A percentile compares a stretch with the other conserved stretches of the same genome.
These are phyloP conservation scores for Anguilla japonica DNA, from an alignment of 2,113 vertebrate genomes.

Conservation along the genomic window DNA sequence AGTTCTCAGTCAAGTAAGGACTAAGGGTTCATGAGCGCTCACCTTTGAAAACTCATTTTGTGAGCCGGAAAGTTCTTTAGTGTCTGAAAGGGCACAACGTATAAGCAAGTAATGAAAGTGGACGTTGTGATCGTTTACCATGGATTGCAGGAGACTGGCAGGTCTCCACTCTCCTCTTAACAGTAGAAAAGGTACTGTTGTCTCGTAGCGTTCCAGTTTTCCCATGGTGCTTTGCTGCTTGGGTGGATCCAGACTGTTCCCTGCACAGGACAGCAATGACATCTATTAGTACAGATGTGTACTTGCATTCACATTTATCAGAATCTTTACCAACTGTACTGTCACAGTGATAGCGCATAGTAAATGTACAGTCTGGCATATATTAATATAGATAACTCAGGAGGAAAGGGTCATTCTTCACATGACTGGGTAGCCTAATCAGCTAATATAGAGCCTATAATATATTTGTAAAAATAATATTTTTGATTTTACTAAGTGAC, in stretches of 20 bases:
- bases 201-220: slow-evolving; percentile 52
- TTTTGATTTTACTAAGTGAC: too few species aligned
- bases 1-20: neutral
- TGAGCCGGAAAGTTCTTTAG: neutral
- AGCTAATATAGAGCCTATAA: neutral
- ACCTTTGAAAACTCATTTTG: neutral
- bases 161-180: slow-evolving; percentile 60
- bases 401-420: neutral
- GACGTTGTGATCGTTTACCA: slow-evolving; percentile 59
- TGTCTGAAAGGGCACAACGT: neutral
- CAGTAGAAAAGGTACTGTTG: slow-evolving; percentile 56
- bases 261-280: neutral
- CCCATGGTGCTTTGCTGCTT: slow-evolving; percentile 45
- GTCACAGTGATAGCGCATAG: neutral
- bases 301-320: neutral
- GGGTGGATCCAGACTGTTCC: slow-evolving; percentile 11
- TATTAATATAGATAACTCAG: neutral
- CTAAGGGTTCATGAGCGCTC: too few species aligned
- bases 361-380: neutral
- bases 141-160: slow-evolving; percentile 24
- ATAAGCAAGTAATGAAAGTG: neutral
- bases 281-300: neutral
- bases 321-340: neutral
- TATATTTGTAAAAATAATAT: neutral
- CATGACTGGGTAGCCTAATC: neutral